Conservation (phyloP, 2,113 vertebrate species). For the Dipodomys ordii region DNA sequence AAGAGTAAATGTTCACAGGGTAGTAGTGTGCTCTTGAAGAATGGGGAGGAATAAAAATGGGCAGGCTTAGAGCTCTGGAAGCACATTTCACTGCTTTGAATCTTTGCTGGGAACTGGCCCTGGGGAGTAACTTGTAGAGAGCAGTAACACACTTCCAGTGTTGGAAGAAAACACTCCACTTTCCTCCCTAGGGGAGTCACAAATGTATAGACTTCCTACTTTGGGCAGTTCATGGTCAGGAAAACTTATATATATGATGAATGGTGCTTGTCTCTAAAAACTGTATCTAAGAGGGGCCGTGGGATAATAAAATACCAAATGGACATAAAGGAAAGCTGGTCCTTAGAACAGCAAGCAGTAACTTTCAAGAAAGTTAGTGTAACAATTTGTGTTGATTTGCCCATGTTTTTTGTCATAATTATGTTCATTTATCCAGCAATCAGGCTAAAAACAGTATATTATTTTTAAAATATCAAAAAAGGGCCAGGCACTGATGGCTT, state of each 20-base stretch:
- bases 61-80: background rate
- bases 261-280: background rate
- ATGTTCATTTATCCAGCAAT: constrained; percentile 23
- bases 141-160: background rate
- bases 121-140: background rate
- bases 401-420: constrained; percentile 4
- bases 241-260: background rate
- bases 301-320: background rate
- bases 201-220: background rate
- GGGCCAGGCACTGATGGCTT: too few relatives aligned
- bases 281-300: background rate
- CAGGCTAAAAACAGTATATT: background rate
- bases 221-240: background rate
- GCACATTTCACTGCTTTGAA: background rate
- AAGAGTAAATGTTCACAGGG: background rate
- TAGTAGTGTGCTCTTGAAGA: background rate
- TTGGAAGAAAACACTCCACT: background rate
- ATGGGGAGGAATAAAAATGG: background rate
- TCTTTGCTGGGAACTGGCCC: background rate
- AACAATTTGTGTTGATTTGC: constrained; percentile 9
- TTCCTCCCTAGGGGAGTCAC: background rate
- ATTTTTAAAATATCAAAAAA: background rate
- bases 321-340: background rate
- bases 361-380: background rate
- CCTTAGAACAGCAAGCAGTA: background rate